Evolutionary conservation across 1,140 invertebrate species (phyloP), one percentile per base, ranked within the genome.

Genomic region (Cardiocondyla obscurior): DNA sequence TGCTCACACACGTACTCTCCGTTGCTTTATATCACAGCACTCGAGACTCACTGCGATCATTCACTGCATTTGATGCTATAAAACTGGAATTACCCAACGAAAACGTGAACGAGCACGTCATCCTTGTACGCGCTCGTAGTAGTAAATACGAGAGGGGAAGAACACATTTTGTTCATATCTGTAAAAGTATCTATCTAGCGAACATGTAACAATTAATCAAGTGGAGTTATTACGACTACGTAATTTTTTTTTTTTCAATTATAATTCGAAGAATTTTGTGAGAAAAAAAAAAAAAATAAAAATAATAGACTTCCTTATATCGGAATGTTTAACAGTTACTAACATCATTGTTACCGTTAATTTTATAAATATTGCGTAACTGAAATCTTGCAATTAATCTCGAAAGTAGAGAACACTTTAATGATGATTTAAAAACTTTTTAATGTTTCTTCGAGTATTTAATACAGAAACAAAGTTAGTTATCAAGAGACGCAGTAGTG

Each of bases 71-170:
- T 22, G 5, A 25, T 51, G 10, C 14, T 3, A 67, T 22, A 3
- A 77, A 60, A 67, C 65, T 62, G 86, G 82, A 69, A 88, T 88
- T 85, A 88, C 87, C 87, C 46, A 57, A 28, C 14, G 14, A 39
- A 28, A 74, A 5, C 22, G 36, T 33, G n/a, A n/a, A n/a, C n/a
- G n/a, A 39, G 51, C 14, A 25, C 30, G 46, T 77, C 60, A 67
- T 25, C 4, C 33, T 3, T 55, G 1, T 60, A 8, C 36, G n/a
- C 70, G 51, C 6, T 33, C 55, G 46, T 55, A 14, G 22, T n/a
- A 49, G 44, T 25, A 81, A 85, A 53, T 49, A 49, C 28, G 44
- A n/a, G n/a, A n/a, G 10, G 22, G 36, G 16, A 73, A n/a, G n/a
- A 33, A 19, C 65, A 30, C 12, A 7, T n/a, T 33, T 1, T 5